Conservation (phyloP, 2,113 vertebrate genomes). For the Microcebus jonahi region DNA sequence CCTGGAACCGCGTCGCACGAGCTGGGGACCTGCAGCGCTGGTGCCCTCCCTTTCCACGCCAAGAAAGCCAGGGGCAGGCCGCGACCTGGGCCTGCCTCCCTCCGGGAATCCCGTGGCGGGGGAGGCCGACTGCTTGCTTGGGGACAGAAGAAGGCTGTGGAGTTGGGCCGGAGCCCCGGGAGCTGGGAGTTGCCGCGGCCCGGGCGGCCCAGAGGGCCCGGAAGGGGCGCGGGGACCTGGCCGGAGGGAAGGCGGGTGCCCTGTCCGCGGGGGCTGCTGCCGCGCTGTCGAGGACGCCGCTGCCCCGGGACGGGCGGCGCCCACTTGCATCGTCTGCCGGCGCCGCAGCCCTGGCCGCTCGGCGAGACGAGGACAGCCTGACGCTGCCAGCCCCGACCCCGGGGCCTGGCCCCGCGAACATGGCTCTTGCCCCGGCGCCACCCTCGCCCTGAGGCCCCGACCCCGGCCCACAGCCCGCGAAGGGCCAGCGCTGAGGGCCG, state of each 20-base stretch:
- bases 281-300: too few relatives aligned
- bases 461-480: not conserved
- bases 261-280: not conserved
- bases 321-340: not conserved
- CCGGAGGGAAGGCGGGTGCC: not conserved
- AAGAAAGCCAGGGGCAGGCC: not conserved
- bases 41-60: not conserved
- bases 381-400: not conserved
- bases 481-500: not conserved
- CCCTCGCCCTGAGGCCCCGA: too few relatives aligned
- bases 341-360: not conserved
- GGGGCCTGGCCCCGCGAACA: too few relatives aligned
- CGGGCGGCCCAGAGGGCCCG: not conserved
- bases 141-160: too few relatives aligned
- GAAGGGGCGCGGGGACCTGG: not conserved
- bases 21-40: not conserved
- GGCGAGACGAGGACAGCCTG: not conserved
- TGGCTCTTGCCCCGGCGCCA: not conserved
- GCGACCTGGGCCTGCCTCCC: not conserved
- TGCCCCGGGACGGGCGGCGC: accelerated
- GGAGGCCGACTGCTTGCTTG: not conserved
- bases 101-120: accelerated
- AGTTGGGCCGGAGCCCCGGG: not conserved
- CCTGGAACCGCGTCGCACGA: not conserved
- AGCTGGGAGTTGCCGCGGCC: too few relatives aligned